These are phyloP conservation scores for Anthophora plumipes DNA, from an alignment of 2,888 invertebrate genomes.

Conservation along the genomic window DNA sequence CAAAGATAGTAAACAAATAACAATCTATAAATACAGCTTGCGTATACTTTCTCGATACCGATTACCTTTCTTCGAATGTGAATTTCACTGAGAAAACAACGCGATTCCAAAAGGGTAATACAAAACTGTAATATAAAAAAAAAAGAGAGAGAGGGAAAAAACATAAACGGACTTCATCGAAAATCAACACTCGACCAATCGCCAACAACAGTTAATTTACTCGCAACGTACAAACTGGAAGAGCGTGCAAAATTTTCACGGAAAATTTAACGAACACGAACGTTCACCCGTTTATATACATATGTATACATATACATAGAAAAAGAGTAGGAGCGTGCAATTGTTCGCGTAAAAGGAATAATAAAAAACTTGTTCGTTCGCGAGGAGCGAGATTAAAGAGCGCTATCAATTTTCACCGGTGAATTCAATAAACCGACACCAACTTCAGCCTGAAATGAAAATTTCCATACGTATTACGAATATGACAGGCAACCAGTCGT, in stretches of 20 bases:
- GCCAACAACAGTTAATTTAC: neutral
- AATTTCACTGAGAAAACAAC: no score
- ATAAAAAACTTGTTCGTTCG: neutral
- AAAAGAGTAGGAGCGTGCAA: neutral
- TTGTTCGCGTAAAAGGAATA: neutral
- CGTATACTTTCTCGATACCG: no score
- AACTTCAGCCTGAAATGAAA: constrained; percentile 36
- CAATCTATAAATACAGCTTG: no score
- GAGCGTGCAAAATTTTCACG: neutral
- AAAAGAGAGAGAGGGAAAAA: no score
- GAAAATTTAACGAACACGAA: constrained; percentile 11
- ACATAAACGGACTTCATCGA: neutral
- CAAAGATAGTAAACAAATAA: no score
- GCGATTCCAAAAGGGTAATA: no score
- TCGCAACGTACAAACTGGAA: neutral
- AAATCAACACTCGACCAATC: neutral
- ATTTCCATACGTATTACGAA: constrained; percentile 43
- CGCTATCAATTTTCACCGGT: constrained; percentile 32
- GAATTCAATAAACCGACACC: constrained; percentile 30
- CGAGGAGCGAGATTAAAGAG: constrained; percentile 34
- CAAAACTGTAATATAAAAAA: no score
- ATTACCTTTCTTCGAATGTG: no score
- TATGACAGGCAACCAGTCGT: constrained; percentile 11
- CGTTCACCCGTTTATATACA: no score
- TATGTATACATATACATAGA: no score